phyloP scores from a whole-genome alignment of 2,113 vertebrate species.

The Leiothrix lutea region DNA sequence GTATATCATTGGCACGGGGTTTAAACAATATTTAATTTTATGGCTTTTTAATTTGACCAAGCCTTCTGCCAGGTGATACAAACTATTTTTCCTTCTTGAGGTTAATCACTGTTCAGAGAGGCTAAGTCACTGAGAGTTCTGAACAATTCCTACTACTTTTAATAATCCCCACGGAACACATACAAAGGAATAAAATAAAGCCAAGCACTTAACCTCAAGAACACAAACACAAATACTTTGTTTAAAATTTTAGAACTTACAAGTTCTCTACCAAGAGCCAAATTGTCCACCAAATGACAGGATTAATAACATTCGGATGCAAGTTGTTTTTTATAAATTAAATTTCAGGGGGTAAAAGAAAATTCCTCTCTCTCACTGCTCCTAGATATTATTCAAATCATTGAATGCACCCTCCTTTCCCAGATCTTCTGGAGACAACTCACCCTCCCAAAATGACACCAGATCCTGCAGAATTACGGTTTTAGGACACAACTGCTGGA shows the following conservation, averaged over 20 bases:
- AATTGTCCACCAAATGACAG: background rate
- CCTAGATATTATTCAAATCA: background rate
- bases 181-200: slow-evolving; percentile 21
- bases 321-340: background rate
- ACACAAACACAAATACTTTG: background rate
- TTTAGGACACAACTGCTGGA: background rate
- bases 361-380: background rate
- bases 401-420: background rate
- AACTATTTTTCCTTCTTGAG: background rate
- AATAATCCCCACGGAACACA: slow-evolving; percentile 25
- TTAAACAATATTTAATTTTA: slow-evolving; percentile 53
- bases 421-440: background rate
- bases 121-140: background rate
- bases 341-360: background rate
- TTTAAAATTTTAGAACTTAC: background rate
- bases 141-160: slow-evolving; percentile 10
- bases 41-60: slow-evolving; percentile 43
- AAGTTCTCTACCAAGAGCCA: background rate
- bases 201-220: slow-evolving; percentile 23
- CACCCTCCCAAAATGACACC: background rate
- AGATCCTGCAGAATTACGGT: background rate
- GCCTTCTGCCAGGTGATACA: slow-evolving; percentile 24
- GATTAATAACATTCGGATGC: background rate
- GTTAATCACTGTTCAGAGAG: background rate
- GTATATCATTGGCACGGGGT: background rate